Evolutionary conservation across 2,888 invertebrate species (phyloP).

Genomic region (Thymelicus sylvestris): DNA sequence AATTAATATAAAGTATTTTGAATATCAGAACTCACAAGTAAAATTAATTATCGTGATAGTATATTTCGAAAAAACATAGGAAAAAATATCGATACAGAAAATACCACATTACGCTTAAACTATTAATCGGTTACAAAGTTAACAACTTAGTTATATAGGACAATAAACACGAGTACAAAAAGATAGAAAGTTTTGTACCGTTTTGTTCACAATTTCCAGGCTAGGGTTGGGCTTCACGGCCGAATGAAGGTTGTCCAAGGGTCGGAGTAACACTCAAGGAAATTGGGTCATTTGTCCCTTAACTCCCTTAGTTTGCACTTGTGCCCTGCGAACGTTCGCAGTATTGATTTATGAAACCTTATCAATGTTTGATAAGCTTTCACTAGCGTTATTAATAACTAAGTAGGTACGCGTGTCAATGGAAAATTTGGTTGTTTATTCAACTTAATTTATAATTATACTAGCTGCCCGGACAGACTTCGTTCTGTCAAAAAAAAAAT

Average conservation of each 20-base stretch:
- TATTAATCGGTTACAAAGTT: not conserved
- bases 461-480: no score
- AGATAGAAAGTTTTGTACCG: slow-evolving; percentile 10
- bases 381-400: not conserved
- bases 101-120: not conserved
- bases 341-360: slow-evolving; percentile 46
- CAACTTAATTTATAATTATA: no score
- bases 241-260: slow-evolving; percentile 68
- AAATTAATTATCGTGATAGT: no score
- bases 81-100: no score
- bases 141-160: not conserved
- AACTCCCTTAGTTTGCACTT: slow-evolving; percentile 53
- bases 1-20: no score
- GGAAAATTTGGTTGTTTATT: not conserved
- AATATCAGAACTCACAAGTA: no score
- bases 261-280: slow-evolving; percentile 63
- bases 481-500: no score
- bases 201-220: slow-evolving; percentile 17
- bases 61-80: no score
- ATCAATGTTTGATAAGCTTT: slow-evolving; percentile 15
- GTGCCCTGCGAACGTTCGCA: slow-evolving; percentile 44
- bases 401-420: not conserved
- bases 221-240: slow-evolving; percentile 55
- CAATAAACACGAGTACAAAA: slow-evolving; percentile 11
- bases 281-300: slow-evolving; percentile 82